Conservation (phyloP, 2,797 vertebrate genomes). For the Enteromius radiatus region DNA sequence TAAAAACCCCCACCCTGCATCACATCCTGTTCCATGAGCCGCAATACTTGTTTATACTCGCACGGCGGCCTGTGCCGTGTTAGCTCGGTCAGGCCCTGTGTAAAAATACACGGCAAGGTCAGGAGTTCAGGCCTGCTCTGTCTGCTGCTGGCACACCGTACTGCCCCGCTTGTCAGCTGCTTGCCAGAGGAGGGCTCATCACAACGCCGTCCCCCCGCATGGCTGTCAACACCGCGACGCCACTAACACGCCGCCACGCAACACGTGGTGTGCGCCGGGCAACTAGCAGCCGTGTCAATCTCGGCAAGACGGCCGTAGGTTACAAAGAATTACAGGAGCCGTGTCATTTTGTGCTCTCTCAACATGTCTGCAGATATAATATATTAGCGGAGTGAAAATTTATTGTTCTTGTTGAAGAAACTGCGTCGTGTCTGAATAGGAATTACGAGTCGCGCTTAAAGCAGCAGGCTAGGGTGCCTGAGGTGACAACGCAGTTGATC, state of each 20-base stretch:
- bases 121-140: constrained; percentile 69
- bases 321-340: constrained; percentile 34
- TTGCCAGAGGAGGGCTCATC: constrained; percentile 69
- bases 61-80: constrained; percentile 70
- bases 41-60: constrained; percentile 75
- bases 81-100: constrained; percentile 66
- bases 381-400: constrained; percentile 27
- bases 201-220: constrained; percentile 67
- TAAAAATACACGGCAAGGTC: constrained; percentile 73
- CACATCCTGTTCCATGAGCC: constrained; percentile 58
- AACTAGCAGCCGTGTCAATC: constrained; percentile 33
- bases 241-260: constrained; percentile 18
- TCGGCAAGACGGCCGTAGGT: constrained; percentile 6
- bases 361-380: constrained; percentile 34
- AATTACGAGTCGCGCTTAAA: constrained; percentile 17
- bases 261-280: constrained; percentile 54
- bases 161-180: constrained; percentile 74
- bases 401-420: constrained; percentile 26
- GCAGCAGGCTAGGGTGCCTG: background rate
- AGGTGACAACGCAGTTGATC: constrained; percentile 5
- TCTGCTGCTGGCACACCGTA: constrained; percentile 68
- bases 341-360: constrained; percentile 1
- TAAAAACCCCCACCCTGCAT: constrained; percentile 57
- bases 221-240: constrained; percentile 72
- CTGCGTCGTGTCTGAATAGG: background rate